Evolutionary conservation across 2,797 vertebrate genomes (phyloP).

Genomic region (Alcedo atthis): DNA sequence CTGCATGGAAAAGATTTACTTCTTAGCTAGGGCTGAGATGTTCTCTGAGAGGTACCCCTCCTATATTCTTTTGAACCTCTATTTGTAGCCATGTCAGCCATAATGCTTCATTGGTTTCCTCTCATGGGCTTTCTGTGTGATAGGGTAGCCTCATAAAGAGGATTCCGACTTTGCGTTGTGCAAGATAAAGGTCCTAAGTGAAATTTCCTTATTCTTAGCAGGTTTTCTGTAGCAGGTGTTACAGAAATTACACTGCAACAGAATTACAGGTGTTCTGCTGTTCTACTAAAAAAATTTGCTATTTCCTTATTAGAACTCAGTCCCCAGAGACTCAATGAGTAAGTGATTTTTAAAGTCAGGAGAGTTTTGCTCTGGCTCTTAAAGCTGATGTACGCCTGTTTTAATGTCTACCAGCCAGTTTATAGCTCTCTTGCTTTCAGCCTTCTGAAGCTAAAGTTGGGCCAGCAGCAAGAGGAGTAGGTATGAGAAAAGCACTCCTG

Average conservation of each 20-base stretch:
- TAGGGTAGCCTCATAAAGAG: not conserved
- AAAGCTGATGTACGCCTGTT: not conserved
- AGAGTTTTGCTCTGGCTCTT: not conserved
- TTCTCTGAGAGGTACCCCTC: not conserved
- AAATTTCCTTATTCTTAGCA: not conserved
- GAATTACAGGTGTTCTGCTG: not conserved
- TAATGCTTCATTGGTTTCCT: not conserved
- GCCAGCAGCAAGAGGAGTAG: not conserved
- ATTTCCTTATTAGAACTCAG: not conserved
- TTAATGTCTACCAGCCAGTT: not conserved
- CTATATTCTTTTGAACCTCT: not conserved
- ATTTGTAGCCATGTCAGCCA: not conserved
- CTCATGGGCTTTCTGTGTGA: not conserved
- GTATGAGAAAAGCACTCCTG: not conserved
- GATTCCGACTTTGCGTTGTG: not conserved
- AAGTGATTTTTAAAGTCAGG: not conserved
- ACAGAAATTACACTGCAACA: not conserved
- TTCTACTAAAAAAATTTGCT: not conserved
- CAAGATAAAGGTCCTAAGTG: not conserved
- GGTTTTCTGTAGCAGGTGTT: not conserved
- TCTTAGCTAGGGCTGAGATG: not conserved
- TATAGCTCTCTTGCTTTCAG: not conserved
- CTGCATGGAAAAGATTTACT: not conserved
- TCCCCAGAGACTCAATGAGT: not conserved
- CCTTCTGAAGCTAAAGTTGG: not conserved